phyloP scores from a whole-genome alignment of 2,113 vertebrate genomes.

The Solea senegalensis region DNA sequence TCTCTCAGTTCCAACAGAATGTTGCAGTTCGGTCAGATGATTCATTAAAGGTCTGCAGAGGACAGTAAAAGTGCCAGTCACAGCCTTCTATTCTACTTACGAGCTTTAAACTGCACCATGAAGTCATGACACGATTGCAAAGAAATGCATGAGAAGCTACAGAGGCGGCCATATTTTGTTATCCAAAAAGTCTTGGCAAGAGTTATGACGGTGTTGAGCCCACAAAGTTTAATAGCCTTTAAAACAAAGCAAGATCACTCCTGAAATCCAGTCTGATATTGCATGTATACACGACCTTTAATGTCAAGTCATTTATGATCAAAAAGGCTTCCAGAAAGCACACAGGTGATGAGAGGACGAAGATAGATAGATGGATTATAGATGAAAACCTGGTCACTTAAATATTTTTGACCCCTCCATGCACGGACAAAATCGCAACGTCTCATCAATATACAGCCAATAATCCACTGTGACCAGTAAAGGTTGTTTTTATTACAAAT shows the following conservation, averaged over 20 bases:
- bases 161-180: constrained; percentile 49
- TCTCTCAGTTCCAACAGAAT: constrained; percentile 55
- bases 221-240: constrained; percentile 35
- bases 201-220: constrained; percentile 51
- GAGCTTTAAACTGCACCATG: constrained; percentile 49
- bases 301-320: constrained; percentile 23
- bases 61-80: constrained; percentile 55
- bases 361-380: constrained; percentile 22
- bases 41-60: constrained; percentile 36
- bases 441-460: background rate
- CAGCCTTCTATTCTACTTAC: constrained; percentile 46
- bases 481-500: background rate
- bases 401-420: constrained; percentile 1
- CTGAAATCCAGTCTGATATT: constrained; percentile 18
- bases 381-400: constrained; percentile 3
- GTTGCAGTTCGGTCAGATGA: constrained; percentile 43
- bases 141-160: constrained; percentile 63
- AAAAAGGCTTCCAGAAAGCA: constrained; percentile 2
- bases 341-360: constrained; percentile 25
- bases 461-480: background rate
- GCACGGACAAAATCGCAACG: background rate
- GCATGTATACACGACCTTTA: constrained; percentile 1
- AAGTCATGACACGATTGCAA: constrained; percentile 58
- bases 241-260: constrained; percentile 26
- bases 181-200: constrained; percentile 36